Evolutionary conservation across 2,888 invertebrate species (phyloP).

Genomic region (Hydriomena furcata): DNA sequence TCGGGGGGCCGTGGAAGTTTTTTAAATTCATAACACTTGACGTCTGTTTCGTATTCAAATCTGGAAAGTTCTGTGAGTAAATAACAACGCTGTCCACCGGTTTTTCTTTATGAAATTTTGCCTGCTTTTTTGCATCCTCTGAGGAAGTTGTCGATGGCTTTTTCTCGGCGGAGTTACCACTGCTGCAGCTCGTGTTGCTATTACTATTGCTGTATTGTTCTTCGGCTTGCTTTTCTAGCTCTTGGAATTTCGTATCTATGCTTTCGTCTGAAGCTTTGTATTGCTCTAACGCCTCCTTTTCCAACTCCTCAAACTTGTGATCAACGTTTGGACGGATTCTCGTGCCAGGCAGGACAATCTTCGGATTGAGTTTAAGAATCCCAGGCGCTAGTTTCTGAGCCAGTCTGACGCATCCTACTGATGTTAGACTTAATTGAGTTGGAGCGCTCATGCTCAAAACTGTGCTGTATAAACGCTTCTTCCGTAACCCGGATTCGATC

Average conservation of each 20-base stretch:
- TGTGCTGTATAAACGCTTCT: constrained; percentile 81
- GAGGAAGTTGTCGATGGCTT: constrained; percentile 43
- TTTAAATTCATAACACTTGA: constrained; percentile 76
- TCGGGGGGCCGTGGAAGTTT: constrained; percentile 81
- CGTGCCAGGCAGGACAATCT: constrained; percentile 62
- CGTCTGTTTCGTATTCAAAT: constrained; percentile 64
- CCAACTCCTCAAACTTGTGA: constrained; percentile 80
- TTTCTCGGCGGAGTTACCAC: constrained; percentile 68
- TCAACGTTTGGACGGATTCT: constrained; percentile 63
- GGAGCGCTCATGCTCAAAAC: constrained; percentile 78
- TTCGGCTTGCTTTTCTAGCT: constrained; percentile 86
- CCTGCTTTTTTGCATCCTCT: constrained; percentile 56
- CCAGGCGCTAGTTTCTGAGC: constrained; percentile 71
- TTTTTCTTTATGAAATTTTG: constrained; percentile 74
- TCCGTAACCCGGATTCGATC: constrained; percentile 55
- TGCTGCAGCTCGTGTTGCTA: constrained; percentile 77
- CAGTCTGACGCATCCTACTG: constrained; percentile 60
- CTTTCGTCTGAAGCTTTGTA: constrained; percentile 83
- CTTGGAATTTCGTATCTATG: constrained; percentile 84
- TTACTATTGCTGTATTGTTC: constrained; percentile 85
- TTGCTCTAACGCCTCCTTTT: constrained; percentile 84
- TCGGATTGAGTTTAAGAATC: constrained; percentile 69
- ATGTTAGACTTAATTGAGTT: constrained; percentile 54
- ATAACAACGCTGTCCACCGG: constrained; percentile 72
- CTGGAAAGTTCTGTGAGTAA: constrained; percentile 78